A percentile compares a stretch with the other conserved stretches of the same genome.
phyloP scores from a whole-genome alignment of 2,113 vertebrate genomes.

The Chlorodrepanis virens region DNA sequence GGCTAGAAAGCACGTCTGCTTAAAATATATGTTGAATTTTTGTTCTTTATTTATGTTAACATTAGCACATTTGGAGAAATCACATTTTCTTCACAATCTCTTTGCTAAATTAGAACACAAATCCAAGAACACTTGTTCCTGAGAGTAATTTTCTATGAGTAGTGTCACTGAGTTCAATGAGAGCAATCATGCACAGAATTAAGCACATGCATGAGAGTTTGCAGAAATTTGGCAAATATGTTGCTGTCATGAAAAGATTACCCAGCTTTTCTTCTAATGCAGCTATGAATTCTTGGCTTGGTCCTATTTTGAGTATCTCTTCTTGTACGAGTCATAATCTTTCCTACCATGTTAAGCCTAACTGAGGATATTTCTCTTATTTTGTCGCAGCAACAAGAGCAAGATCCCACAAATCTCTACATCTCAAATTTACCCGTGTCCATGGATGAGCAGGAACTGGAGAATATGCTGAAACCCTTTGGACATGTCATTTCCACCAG shows the following conservation, averaged over 20 bases:
- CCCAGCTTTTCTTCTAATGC: not conserved
- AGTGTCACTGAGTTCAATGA: not conserved
- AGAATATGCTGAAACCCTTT: constrained; percentile 96
- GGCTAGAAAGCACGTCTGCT: constrained; percentile 9
- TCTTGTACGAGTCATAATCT: not conserved
- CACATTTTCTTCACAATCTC: not conserved
- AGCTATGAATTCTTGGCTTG: not conserved
- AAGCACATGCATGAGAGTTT: constrained; percentile 7
- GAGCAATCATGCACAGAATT: not conserved
- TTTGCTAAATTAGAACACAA: constrained; percentile 24
- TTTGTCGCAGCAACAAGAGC: constrained; percentile 91
- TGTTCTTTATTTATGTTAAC: not conserved
- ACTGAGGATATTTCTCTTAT: constrained; percentile 40
- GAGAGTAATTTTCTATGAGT: not conserved
- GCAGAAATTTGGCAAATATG: not conserved
- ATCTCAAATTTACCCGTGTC: constrained; percentile 96
- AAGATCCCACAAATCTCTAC: constrained; percentile 97
- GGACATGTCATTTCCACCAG: constrained; percentile 97
- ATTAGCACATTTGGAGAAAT: constrained; percentile 4
- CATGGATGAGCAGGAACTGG: constrained; percentile 97
- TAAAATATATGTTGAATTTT: not conserved
- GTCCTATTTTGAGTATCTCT: not conserved
- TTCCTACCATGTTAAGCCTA: not conserved
- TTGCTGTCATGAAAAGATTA: not conserved
- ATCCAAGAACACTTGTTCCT: not conserved